Base-by-base conservation (phyloP, 2,888 invertebrate genomes). In the Lucinisca nassula region DNA sequence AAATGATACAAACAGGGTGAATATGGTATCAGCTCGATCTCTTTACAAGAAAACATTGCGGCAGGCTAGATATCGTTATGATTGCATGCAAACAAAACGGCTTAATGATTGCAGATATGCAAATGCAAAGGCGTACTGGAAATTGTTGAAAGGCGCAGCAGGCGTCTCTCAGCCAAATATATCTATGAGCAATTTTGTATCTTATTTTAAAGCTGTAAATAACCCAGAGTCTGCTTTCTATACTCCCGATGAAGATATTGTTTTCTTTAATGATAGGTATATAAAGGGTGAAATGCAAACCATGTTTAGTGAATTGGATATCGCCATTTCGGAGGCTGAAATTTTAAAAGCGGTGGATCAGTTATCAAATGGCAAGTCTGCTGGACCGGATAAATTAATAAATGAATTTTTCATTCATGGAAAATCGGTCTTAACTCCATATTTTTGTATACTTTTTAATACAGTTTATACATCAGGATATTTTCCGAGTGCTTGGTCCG, bases 371-470 rank as follows among this genome's bases (percentile, higher is more conserved):
- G 24, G 32, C n/a, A 40, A 32, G 14, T 8, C 70, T 27, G 79
- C 49, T 14, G 79, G 79, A 24, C 79, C 79, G 45, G 79, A 79
- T 32, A 21, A 32, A n/a, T 35, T 45, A 17, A n/a, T 79, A 49
- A 70, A 79, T 35, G 79, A 79, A 35, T 79, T 79, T 73, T 79
- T 79, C 37, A 79, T 51, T 45, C 37, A 79, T n/a, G 79, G 79
- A 8, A 72, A 35, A n/a, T 35, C 14, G 2, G 30, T 14, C 51
- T 35, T 79, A 14, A 17, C 73, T 4, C 3, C 6, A 21, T 79
- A 79, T 51, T 21, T 79, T 0, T 4, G 27, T 24, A 55, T 21
- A 37, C 35, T 73, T 21, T 81, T 74, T 35, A 81, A 81, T 37
- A 58, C 17, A 38, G 14, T 81, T 14, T 58, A 58, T 24, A 38